A percentile compares a stretch with the other conserved stretches of the same genome.
Evolutionary conservation across 1,140 invertebrate genomes (phyloP).

Genomic region (Xylocopa sonorina): DNA sequence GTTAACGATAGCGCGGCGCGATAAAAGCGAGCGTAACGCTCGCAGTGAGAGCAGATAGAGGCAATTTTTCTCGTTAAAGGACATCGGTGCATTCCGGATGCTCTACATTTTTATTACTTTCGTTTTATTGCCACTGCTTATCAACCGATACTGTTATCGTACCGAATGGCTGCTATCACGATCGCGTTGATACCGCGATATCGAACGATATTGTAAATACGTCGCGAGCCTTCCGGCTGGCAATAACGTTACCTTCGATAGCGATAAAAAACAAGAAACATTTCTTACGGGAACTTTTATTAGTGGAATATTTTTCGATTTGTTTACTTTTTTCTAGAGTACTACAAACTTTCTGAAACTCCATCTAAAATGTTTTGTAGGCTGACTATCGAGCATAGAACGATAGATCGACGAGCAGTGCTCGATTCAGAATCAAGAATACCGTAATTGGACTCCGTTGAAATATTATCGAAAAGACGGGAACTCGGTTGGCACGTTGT

Average conservation of each 20-base stretch:
- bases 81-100: neutral
- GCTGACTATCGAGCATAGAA: neutral
- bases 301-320: neutral
- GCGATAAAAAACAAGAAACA: neutral
- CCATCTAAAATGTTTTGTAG: neutral
- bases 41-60: conserved; percentile 16
- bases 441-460: conserved; percentile 42
- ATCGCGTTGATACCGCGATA: neutral
- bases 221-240: neutral
- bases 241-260: neutral
- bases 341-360: too few species aligned
- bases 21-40: neutral
- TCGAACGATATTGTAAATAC: neutral
- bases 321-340: too few species aligned
- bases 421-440: neutral
- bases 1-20: conserved; percentile 24
- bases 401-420: neutral
- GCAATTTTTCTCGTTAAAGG: conserved; percentile 19
- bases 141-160: neutral
- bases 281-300: too few species aligned
- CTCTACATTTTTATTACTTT: neutral
- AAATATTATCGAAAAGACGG: conserved; percentile 57
- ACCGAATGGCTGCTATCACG: too few species aligned
- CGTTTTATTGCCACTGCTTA: neutral
- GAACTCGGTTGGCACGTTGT: conserved; percentile 45